phyloP scores from a whole-genome alignment of 2,113 vertebrate genomes.

The Redunca redunca region DNA sequence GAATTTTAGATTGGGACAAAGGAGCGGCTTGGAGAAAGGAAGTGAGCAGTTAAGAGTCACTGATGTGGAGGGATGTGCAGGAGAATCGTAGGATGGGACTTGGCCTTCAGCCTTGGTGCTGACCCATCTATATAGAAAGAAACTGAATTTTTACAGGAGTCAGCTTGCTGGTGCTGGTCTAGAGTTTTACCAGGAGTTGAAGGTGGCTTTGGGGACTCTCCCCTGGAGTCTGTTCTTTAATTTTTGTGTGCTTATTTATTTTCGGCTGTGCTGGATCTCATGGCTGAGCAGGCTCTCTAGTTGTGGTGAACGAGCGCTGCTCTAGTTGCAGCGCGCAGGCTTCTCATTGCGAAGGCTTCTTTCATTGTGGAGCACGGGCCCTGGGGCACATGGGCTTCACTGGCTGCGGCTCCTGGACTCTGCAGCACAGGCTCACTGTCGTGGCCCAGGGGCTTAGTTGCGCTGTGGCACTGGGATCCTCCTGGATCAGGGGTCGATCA shows the following conservation, averaged over 20 bases:
- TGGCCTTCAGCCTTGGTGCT: neutral
- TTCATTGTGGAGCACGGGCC: neutral
- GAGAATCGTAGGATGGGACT: accelerated
- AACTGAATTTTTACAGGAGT: neutral
- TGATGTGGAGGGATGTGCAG: neutral
- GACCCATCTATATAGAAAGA: neutral
- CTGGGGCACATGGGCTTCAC: neutral
- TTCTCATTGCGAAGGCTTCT: neutral
- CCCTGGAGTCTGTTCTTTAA: neutral
- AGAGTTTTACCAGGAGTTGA: neutral
- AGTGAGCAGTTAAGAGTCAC: neutral
- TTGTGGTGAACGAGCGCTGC: accelerated
- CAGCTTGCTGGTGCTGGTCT: neutral
- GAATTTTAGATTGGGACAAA: neutral
- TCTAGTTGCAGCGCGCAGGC: accelerated
- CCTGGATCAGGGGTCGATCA: neutral
- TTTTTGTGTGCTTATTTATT: neutral
- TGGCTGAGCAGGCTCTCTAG: neutral
- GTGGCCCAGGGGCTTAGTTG: neutral
- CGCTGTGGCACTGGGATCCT: neutral
- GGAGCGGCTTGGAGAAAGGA: neutral
- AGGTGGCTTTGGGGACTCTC: neutral
- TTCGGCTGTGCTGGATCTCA: neutral
- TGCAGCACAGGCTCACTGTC: neutral
- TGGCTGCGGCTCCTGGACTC: neutral